phyloP scores from a whole-genome alignment of 2,888 invertebrate genomes.

The Argyresthia albistria region DNA sequence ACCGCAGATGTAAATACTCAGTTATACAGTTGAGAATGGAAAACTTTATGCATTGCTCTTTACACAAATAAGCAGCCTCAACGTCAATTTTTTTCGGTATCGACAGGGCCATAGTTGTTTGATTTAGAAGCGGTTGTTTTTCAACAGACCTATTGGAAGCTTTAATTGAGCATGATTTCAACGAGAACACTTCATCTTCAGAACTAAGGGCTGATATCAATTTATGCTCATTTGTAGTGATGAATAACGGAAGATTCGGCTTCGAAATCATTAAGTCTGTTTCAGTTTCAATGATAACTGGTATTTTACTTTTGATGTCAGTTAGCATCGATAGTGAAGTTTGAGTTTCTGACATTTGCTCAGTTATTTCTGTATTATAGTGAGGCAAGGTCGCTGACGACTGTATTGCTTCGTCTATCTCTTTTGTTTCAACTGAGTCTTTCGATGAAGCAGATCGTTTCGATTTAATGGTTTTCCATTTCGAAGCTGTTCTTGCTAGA shows the following conservation, averaged over 20 bases:
- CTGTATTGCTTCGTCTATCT: neutral
- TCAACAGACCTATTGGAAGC: neutral
- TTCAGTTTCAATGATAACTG: too few relatives aligned
- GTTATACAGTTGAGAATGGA: slow-evolving; percentile 31
- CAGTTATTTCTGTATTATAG: too few relatives aligned
- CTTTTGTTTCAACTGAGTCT: neutral
- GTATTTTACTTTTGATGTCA: too few relatives aligned
- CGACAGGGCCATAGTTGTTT: slow-evolving; percentile 24
- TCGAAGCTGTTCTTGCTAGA: slow-evolving; percentile 35
- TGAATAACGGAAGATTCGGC: slow-evolving; percentile 22
- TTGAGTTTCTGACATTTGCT: too few relatives aligned
- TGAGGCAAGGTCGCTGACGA: neutral
- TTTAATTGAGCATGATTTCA: slow-evolving; percentile 1
- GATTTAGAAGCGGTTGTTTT: slow-evolving; percentile 12
- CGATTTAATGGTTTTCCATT: slow-evolving; percentile 22
- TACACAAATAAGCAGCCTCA: slow-evolving; percentile 12
- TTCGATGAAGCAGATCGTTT: too few relatives aligned
- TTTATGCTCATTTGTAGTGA: slow-evolving; percentile 38
- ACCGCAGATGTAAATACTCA: slow-evolving; percentile 32
- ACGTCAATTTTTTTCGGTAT: slow-evolving; percentile 29
- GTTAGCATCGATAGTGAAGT: too few relatives aligned
- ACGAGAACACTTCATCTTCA: neutral
- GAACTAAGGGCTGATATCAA: slow-evolving; percentile 28
- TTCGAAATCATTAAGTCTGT: neutral
- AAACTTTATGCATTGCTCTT: slow-evolving; percentile 34